These are phyloP conservation scores for Whitmania pigra DNA, from an alignment of 1,140 invertebrate species.

Conservation along the genomic window DNA sequence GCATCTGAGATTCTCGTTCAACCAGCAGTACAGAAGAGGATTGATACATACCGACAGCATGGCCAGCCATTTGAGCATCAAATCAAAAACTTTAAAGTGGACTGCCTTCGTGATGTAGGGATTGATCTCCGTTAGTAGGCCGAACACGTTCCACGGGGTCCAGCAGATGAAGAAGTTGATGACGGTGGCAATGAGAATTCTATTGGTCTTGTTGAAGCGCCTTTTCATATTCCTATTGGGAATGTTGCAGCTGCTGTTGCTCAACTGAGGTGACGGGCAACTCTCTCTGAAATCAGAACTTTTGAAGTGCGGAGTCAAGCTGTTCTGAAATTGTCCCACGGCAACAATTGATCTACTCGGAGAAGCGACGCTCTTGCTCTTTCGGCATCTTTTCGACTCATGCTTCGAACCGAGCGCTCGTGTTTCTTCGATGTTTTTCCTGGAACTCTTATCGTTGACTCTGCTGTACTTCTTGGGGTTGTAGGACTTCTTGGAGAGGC, in stretches of 20 bases:
- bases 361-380: too few species aligned
- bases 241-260: slow-evolving; percentile 23
- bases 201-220: slow-evolving; percentile 45
- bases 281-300: too few species aligned
- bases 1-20: slow-evolving; percentile 47
- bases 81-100: slow-evolving; percentile 27
- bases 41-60: slow-evolving; percentile 70
- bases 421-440: background rate
- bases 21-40: slow-evolving; percentile 61
- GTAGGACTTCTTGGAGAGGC: slow-evolving; percentile 28
- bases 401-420: too few species aligned
- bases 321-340: too few species aligned
- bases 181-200: slow-evolving; percentile 92
- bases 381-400: too few species aligned
- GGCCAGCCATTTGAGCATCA: slow-evolving; percentile 41
- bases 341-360: too few species aligned
- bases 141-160: slow-evolving; percentile 39
- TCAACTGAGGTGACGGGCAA: background rate
- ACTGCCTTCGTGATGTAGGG: slow-evolving; percentile 25
- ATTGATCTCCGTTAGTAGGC: slow-evolving; percentile 33
- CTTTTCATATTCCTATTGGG: background rate
- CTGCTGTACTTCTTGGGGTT: background rate
- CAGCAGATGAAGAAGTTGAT: slow-evolving; percentile 76
- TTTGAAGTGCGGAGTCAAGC: too few species aligned
- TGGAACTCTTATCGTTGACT: background rate